Evolutionary conservation across 2,888 invertebrate genomes (phyloP), one percentile per base, ranked within the genome.

Genomic region (Linyphia triangularis): DNA sequence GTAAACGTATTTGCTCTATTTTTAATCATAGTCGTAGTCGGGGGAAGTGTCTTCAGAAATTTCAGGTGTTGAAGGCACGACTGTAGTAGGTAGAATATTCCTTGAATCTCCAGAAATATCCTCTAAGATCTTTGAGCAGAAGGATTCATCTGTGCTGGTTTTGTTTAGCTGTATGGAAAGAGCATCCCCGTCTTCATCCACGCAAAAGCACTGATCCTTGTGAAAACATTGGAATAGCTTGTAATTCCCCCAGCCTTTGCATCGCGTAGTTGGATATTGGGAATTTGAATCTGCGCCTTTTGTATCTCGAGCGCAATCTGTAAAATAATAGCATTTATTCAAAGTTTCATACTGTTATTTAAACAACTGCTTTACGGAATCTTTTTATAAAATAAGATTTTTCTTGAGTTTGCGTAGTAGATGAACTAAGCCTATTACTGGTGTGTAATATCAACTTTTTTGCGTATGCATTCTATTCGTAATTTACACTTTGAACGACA

Each of bases 241-340:
- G 70, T 72, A 83, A 19, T 83, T 82, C 37, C 88, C 88, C 40
- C 30, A 69, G 7, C 43, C 57, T 57, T 63, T 51, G 57, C 88
- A 89, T 19, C 78, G 51, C 0, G 78, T 30, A 33, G 19, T 9
- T 7, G 88, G 63, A 65, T 51, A 89, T 16, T 61, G 70, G 13
- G 51, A 33, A 24, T 43, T 61, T 0, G 26, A 30, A 10, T 40
- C 10, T 7, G 51, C 51, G 30, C 28, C 24, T 26, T 59, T 59
- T 22, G 43, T 65, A 63, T 89, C 88, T 26, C 88, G 40, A 22
- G 88, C 88, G 57, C 88, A 89, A 57, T 59, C 88, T 89, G 24
- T 43, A 72, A 72, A 28, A 37, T 67, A 33, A 40, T 22, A 13
- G 16, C n/a, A n/a, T n/a, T n/a, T n/a, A n/a, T n/a, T n/a, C n/a